A percentile compares a stretch with the other conserved stretches of the same genome.
Evolutionary conservation across 92 coral and sea anemone species (phyloP).

Genomic region (Parazoanthus darwini): DNA sequence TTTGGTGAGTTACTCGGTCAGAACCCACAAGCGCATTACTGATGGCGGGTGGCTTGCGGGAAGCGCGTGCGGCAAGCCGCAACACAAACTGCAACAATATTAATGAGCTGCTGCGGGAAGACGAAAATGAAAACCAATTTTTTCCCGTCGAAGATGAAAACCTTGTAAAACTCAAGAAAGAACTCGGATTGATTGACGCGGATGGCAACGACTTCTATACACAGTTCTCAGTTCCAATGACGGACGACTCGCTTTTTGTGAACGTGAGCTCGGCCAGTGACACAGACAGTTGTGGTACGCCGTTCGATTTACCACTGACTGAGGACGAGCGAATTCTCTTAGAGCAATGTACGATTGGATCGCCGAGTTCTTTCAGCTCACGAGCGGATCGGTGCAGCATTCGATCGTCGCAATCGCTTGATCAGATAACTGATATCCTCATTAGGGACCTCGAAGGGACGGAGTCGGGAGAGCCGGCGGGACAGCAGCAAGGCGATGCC

Average conservation of each 20-base stretch:
- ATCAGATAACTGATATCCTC: constrained; percentile 74
- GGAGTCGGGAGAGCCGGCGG: constrained; percentile 26
- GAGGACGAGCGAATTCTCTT: constrained; percentile 74
- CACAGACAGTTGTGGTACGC: constrained; percentile 55
- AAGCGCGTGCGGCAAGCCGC: constrained; percentile 26
- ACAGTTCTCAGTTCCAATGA: constrained; percentile 40
- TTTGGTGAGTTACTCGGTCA: not conserved
- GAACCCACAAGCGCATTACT: constrained; percentile 14
- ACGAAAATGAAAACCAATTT: constrained; percentile 46
- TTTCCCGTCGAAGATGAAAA: constrained; percentile 74
- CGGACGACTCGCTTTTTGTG: constrained; percentile 31
- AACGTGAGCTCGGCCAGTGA: constrained; percentile 48
- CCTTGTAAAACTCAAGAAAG: constrained; percentile 74
- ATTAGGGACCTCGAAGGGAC: constrained; percentile 73
- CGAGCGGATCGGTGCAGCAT: constrained; percentile 55
- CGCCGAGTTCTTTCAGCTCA: constrained; percentile 55
- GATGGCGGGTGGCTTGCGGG: not conserved
- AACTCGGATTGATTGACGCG: constrained; percentile 69
- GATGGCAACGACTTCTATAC: constrained; percentile 56
- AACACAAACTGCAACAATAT: constrained; percentile 11
- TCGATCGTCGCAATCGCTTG: constrained; percentile 78
- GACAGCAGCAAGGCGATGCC: not conserved
- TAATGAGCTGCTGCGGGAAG: constrained; percentile 45
- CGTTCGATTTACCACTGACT: constrained; percentile 80
- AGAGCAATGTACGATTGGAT: constrained; percentile 80